Base-by-base conservation (phyloP, 92 coral and sea anemone genomes). In the Epizoanthus illoricatus region DNA sequence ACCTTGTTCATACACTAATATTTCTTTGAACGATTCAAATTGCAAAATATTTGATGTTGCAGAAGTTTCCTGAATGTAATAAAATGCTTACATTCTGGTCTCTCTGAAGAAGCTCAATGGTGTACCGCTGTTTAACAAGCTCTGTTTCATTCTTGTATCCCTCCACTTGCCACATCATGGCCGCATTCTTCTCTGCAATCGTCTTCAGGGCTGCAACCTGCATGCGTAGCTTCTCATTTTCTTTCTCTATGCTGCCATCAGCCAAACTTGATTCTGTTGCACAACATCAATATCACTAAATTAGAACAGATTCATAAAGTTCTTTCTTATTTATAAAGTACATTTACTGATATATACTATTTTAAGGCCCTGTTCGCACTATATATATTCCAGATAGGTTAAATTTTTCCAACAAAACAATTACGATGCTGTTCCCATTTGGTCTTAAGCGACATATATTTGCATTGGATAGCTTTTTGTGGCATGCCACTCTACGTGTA, bases 121-220 rank as follows among this genome's bases (percentile, higher is more conserved):
- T 74, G 76, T 85, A 93, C 75, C 74, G 94, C 83, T 91, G 89
- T 49, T 86, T 91, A 10, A 89, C 65, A 18, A 58, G 33, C 21
- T 88, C 91, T 17, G 89, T 87, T 69, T 93, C 95, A 17, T 91
- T 82, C 72, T 89, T 92, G 69, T 91, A 93, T 21, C 92, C 89
- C 42, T 93, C 92, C 76, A 91, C 91, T 74, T 90, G 85, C 97
- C 97, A 91, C 91, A 93, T 84, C 75, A 93, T 87, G 74, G 78
- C 83, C 16, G 87, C 86, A 79, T 93, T 91, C 78, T 93, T 92
- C 76, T 91, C 92, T 12, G 97, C 97, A 18, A 91, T 56, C 43
- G 89, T 94, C 66, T 91, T 93, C 73, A 93, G 73, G 43, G 95
- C 88, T 57, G 87, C 81, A 52, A 87, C 92, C 76, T 93, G 97